phyloP scores from a whole-genome alignment of 2,888 invertebrate species.

The Agriopis leucophaearia region DNA sequence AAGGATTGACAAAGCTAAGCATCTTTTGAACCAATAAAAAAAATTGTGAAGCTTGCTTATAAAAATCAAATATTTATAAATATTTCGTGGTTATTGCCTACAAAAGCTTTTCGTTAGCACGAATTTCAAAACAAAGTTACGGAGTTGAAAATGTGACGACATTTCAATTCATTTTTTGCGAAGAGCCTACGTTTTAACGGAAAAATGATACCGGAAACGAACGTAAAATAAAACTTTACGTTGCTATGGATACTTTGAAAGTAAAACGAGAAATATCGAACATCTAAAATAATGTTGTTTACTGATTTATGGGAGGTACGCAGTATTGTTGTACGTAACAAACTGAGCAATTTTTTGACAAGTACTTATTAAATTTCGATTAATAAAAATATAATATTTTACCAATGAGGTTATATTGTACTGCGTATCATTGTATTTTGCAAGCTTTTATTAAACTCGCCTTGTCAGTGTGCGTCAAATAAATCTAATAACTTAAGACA shows the following conservation, averaged over 20 bases:
- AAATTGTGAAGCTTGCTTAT: no score
- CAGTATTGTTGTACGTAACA: neutral
- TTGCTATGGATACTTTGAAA: slow-evolving; percentile 12
- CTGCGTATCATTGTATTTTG: no score
- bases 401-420: no score
- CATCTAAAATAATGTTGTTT: slow-evolving; percentile 10
- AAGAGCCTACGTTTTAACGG: slow-evolving; percentile 7
- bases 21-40: no score
- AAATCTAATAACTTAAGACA: no score
- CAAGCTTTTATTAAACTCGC: no score
- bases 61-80: neutral
- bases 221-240: slow-evolving; percentile 21
- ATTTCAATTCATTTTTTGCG: slow-evolving; percentile 29
- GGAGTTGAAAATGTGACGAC: slow-evolving; percentile 31
- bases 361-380: no score
- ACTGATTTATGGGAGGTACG: slow-evolving; percentile 9
- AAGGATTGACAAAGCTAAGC: no score
- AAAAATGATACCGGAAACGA: slow-evolving; percentile 17
- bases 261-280: slow-evolving; percentile 15
- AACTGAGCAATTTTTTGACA: neutral
- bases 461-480: no score
- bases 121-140: slow-evolving; percentile 6
- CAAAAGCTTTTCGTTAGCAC: neutral
- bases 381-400: no score
- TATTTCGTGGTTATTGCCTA: neutral